Conservation (phyloP, 37 sponge, comb jelly and placozoan genomes). For the Haliclona indistincta region DNA sequence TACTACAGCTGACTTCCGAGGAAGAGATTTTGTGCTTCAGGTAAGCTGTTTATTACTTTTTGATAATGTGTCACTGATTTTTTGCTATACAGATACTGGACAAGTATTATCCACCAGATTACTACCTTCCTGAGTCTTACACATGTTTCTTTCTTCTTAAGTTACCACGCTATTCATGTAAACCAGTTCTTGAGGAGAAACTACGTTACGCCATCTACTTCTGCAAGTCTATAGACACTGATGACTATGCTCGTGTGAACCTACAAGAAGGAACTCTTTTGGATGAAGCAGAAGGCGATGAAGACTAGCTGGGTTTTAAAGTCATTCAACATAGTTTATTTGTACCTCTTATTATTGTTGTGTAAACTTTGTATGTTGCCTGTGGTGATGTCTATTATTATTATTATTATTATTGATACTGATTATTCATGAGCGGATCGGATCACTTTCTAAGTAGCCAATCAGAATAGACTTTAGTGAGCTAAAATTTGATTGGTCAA, state of each 20-base stretch:
- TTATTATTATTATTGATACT: too few species aligned
- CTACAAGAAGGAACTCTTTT: constrained; percentile 43
- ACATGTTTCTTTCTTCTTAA: constrained; percentile 99
- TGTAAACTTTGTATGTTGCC: too few species aligned
- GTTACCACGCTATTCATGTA: constrained; percentile 93
- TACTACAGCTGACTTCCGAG: constrained; percentile 89
- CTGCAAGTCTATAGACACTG: constrained; percentile 98
- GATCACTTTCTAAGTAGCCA: too few species aligned
- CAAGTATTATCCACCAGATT: constrained; percentile 89
- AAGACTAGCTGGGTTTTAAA: background rate
- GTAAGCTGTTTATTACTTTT: constrained; percentile 26
- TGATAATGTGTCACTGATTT: background rate
- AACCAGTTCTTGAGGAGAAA: constrained; percentile 87
- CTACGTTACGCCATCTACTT: constrained; percentile 94
- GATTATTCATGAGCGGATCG: too few species aligned
- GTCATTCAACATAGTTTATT: too few species aligned
- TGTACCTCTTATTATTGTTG: too few species aligned
- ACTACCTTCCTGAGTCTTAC: constrained; percentile 96
- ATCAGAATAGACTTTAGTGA: too few species aligned
- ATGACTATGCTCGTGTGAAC: constrained; percentile 93
- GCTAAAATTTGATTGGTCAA: too few species aligned
- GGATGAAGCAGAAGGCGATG: constrained; percentile 30
- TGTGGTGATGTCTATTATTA: too few species aligned
- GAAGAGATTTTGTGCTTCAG: constrained; percentile 95
- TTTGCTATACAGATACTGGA: constrained; percentile 70